Evolutionary conservation across 2,797 vertebrate genomes (phyloP).

Genomic region (Hybognathus amarus): DNA sequence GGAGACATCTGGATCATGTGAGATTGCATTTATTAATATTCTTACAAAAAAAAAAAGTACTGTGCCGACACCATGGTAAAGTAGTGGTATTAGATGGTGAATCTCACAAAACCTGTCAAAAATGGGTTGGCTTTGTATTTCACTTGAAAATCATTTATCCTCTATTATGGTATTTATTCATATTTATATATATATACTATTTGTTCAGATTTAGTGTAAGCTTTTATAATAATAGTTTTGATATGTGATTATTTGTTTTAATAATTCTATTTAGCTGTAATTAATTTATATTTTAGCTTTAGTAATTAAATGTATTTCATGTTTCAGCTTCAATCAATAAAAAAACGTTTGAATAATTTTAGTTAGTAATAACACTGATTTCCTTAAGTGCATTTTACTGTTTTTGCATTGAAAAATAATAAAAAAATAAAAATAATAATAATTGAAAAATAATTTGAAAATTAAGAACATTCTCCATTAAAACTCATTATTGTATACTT

Average conservation of each 20-base stretch:
- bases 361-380: neutral
- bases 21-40: conserved; percentile 64
- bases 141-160: neutral
- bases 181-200: neutral
- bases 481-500: neutral
- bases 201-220: neutral
- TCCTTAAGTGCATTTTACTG: neutral
- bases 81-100: neutral
- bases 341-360: neutral
- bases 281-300: neutral
- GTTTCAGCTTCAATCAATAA: neutral
- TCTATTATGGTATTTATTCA: neutral
- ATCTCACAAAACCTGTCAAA: neutral
- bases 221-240: neutral
- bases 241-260: neutral
- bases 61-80: neutral
- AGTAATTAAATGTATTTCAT: neutral
- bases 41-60: neutral
- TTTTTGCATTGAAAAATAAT: neutral
- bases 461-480: neutral
- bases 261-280: neutral
- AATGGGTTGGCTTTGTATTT: neutral
- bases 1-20: conserved; percentile 99
- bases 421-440: neutral
- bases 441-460: neutral